These are phyloP conservation scores for Hippocampus kuda DNA, from an alignment of 2,797 vertebrate species.

Conservation along the genomic window DNA sequence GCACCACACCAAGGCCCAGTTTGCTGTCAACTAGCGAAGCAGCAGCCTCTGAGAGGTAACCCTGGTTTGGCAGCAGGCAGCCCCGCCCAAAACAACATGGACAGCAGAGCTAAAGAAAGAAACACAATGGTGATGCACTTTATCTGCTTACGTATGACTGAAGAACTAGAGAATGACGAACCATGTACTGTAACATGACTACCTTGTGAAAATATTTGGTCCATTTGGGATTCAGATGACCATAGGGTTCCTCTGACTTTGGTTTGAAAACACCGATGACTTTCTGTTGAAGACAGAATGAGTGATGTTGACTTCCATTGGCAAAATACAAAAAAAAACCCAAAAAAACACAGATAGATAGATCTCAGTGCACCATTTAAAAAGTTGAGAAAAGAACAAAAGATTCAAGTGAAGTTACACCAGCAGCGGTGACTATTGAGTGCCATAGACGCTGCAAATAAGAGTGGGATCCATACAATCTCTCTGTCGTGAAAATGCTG, in stretches of 20 bases:
- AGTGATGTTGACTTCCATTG: background rate
- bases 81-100: constrained; percentile 97
- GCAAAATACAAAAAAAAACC: background rate
- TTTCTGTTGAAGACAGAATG: constrained; percentile 66
- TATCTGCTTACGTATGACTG: background rate
- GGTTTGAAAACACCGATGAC: constrained; percentile 95
- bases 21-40: constrained; percentile 91
- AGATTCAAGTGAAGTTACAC: background rate
- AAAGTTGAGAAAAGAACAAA: background rate
- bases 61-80: constrained; percentile 94
- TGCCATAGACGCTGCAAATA: background rate
- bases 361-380: background rate
- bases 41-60: constrained; percentile 92
- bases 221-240: constrained; percentile 98
- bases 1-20: constrained; percentile 83
- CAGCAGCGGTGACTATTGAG: background rate
- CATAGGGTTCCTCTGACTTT: constrained; percentile 98
- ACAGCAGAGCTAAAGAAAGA: constrained; percentile 72
- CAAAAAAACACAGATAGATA: background rate
- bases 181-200: background rate
- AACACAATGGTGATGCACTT: background rate
- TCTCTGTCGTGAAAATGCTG: background rate
- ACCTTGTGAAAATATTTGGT: constrained; percentile 98
- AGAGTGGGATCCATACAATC: background rate
- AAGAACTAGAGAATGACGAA: background rate